Conservation (phyloP, 2,113 vertebrate species). For the Heterotis niloticus region DNA sequence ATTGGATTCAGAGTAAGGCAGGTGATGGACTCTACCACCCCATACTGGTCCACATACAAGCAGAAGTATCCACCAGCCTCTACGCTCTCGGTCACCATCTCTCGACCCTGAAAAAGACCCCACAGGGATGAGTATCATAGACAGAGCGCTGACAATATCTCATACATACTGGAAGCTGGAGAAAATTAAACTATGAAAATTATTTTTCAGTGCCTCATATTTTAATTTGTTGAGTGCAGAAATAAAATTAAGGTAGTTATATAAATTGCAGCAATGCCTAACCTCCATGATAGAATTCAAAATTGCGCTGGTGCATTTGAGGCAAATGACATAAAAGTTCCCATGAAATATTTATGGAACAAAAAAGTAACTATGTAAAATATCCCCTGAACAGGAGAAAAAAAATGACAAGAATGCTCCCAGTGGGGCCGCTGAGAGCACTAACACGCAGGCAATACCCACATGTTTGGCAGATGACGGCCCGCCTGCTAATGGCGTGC, state of each 20-base stretch:
- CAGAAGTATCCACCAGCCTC: conserved; percentile 78
- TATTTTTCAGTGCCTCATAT: background rate
- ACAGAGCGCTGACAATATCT: background rate
- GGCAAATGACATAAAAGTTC: no score
- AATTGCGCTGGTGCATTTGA: no score
- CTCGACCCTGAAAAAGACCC: conserved; percentile 60
- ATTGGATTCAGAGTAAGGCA: conserved; percentile 76
- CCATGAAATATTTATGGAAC: no score
- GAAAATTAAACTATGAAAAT: background rate
- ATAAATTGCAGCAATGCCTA: background rate
- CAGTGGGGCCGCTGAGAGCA: background rate
- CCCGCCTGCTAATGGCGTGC: conserved; percentile 42
- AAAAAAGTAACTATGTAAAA: no score
- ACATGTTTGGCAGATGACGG: conserved; percentile 55
- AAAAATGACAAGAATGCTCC: no score
- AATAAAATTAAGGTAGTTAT: background rate
- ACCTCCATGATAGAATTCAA: no score
- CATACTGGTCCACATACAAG: conserved; percentile 65
- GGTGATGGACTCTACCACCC: conserved; percentile 75
- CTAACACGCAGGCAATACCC: conserved; percentile 48
- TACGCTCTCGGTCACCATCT: conserved; percentile 68
- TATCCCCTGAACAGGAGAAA: no score
- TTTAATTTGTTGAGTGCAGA: background rate
- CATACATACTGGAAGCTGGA: background rate
- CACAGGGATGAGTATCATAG: no score